Evolutionary conservation across 1,140 invertebrate genomes (phyloP).

Genomic region (Cydia amplana): DNA sequence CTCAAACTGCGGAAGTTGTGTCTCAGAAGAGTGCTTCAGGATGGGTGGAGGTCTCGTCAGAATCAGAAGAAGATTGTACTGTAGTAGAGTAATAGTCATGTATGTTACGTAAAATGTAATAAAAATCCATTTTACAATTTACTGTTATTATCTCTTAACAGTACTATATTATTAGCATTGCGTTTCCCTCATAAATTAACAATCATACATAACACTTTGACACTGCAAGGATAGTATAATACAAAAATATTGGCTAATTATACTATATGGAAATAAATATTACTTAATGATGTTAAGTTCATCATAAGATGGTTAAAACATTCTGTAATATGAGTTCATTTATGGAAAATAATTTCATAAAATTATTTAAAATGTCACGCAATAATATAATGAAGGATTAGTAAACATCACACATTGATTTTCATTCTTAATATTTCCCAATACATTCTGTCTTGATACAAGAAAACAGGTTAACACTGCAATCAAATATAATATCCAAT

Average conservation of each 20-base stretch:
- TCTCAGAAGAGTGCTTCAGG: conserved; percentile 53
- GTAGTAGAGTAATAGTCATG: conserved; percentile 44
- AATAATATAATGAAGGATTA: conserved; percentile 10
- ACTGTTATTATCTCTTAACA: conserved; percentile 63
- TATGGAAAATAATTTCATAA: not conserved
- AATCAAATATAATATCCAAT: conserved; percentile 32
- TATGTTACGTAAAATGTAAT: conserved; percentile 67
- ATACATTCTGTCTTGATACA: conserved; percentile 24
- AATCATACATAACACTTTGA: conserved; percentile 43
- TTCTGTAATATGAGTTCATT: conserved; percentile 9
- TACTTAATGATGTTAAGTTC: conserved; percentile 13
- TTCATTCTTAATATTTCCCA: not conserved
- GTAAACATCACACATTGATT: not conserved
- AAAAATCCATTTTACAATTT: conserved; percentile 65
- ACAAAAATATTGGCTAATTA: conserved; percentile 26
- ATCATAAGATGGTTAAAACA: conserved; percentile 17
- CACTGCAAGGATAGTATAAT: conserved; percentile 34
- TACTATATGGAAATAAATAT: conserved; percentile 41
- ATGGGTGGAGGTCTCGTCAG: conserved; percentile 76
- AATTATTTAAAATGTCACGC: conserved; percentile 26
- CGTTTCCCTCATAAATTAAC: conserved; percentile 61
- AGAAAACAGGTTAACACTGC: conserved; percentile 17
- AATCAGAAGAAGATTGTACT: conserved; percentile 59
- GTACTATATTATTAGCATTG: conserved; percentile 60
- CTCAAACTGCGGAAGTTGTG: conserved; percentile 64